Conservation (phyloP, 2,797 vertebrate species). For the Florisuga fusca region DNA sequence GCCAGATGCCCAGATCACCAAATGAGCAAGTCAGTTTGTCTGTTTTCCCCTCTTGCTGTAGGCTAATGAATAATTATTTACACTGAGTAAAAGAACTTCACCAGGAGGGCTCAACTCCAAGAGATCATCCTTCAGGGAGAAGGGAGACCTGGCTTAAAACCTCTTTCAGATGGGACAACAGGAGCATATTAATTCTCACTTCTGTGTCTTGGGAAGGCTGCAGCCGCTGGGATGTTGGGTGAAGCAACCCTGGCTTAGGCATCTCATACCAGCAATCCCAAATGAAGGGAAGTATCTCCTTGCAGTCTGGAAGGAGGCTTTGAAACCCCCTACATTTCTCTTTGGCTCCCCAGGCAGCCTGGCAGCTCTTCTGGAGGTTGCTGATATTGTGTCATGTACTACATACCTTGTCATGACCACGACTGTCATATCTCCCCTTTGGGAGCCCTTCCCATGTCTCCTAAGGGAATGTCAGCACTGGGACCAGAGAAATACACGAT, state of each 20-base stretch:
- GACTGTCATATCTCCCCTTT: neutral
- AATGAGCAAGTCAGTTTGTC: neutral
- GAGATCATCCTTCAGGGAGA: neutral
- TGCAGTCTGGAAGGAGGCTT: neutral
- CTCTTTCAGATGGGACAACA: neutral
- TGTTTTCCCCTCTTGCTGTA: neutral
- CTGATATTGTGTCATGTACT: neutral
- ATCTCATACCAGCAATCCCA: neutral
- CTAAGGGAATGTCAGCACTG: neutral
- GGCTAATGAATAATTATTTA: conserved; percentile 33
- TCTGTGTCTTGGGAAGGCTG: neutral
- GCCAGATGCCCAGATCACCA: neutral
- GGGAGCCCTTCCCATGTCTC: neutral
- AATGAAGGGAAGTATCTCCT: neutral
- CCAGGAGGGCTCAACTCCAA: neutral
- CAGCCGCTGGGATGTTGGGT: neutral
- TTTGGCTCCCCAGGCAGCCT: neutral
- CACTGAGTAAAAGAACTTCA: neutral
- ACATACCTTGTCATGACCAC: fast-evolving
- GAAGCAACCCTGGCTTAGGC: neutral
- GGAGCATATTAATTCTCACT: conserved; percentile 18
- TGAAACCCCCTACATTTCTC: neutral
- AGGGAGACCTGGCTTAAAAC: neutral
- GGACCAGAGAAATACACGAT: neutral
- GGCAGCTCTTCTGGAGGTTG: neutral